These are phyloP conservation scores for Muntiacus muntjak DNA, from an alignment of 2,113 vertebrate genomes.

Conservation along the genomic window DNA sequence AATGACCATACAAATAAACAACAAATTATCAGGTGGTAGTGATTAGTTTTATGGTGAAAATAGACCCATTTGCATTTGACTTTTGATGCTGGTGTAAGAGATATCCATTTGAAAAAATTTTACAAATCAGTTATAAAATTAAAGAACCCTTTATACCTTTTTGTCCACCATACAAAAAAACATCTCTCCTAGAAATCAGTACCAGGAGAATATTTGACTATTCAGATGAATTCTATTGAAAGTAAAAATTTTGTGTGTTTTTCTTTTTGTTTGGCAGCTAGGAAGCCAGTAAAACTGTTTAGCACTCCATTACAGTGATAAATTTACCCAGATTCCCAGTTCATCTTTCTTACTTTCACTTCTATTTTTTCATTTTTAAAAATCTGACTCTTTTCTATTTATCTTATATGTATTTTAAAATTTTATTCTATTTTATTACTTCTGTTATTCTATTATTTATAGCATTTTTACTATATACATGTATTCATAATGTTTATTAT, in stretches of 20 bases:
- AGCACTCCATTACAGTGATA: background rate
- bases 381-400: background rate
- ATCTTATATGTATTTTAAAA: background rate
- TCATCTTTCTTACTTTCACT: background rate
- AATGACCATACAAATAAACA: background rate
- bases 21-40: background rate
- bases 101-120: background rate
- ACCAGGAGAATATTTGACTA: slow-evolving; percentile 20
- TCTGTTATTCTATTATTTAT: background rate
- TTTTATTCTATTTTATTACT: background rate
- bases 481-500: background rate
- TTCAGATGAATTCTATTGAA: slow-evolving; percentile 38
- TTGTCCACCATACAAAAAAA: background rate
- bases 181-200: background rate
- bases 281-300: slow-evolving; percentile 25
- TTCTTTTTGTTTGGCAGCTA: background rate
- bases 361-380: background rate
- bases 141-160: background rate
- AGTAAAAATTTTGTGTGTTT: slow-evolving; percentile 5
- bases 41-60: slow-evolving; percentile 16
- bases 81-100: background rate
- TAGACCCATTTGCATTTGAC: background rate
- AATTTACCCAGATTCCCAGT: background rate
- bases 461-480: background rate
- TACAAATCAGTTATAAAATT: background rate